Base-by-base conservation (phyloP, 2,888 invertebrate genomes). In the Xestia xanthographa region DNA sequence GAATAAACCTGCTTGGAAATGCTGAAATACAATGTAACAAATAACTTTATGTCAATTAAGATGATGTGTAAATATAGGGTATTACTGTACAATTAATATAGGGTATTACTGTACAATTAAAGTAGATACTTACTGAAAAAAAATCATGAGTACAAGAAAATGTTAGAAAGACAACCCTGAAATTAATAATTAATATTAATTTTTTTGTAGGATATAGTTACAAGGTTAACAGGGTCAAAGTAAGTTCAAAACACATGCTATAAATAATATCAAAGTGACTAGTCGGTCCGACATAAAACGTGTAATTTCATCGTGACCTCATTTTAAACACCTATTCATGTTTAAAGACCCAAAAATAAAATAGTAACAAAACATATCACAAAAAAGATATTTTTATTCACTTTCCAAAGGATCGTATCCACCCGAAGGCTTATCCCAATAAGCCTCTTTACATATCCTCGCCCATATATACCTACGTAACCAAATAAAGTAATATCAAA, bases 401-500 rank as follows among this genome's bases (percentile, higher is more conserved):
- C 89, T 88, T 90, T 88, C 82, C 82, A 88, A 86, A 85, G 86
- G 81, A 88, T 82, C 65, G 69, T 85, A 85, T 85, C 63, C 65
- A 87, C 66, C 79, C 74, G 41, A 86, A 79, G 88, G 88, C 88
- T 91, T 87, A 91, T 89, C 90, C 82, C 87, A 91, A 89, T 92
- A 92, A 92, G 90, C 92, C 89, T 86, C 86, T 90, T 89, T 89
- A 90, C 88, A 88, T 90, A 89, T 88, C 89, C 86, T 85, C 89
- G 80, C 89, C 88, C 89, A 86, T 88, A 89, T 89, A 89, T 89
- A 87, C 84, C 85, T 89, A 87, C 85, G 86, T 89, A 91, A 90
- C 91, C 88, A 91, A 92, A 93, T 93, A 92, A 93, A 92, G 90
- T 91, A 92, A 93, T 93, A 93, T 93, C 92, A 93, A 93, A 94